Base-by-base conservation (phyloP, 2,113 vertebrate genomes). In the Apodemus speciosus region DNA sequence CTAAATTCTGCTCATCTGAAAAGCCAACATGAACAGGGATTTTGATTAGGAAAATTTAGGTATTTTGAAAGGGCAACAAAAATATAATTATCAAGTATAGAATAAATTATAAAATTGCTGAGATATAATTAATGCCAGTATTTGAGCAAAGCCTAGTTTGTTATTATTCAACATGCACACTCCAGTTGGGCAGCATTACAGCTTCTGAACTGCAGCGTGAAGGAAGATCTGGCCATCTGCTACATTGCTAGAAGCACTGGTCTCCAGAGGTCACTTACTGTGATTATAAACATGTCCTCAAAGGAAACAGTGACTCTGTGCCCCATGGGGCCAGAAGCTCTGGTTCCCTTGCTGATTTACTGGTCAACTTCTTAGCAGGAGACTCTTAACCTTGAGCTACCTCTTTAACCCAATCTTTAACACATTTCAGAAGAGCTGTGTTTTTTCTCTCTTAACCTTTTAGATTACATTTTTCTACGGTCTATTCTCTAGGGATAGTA, bases 241-340 rank as follows among this genome's bases (percentile, higher is more conserved):
- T 95, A 60, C 83, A 56, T 1, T 53, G 88, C 90, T 58, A n/a
- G 69, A 58, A 76, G 85, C 56, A 0, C 53, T 88, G n/a, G 58
- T 93, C 94, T 94, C 95, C 80, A 58, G 76, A 96, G 91, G 95
- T 96, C 93, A 88, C 69, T 85, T 53, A 75, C n/a, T 64, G 49
- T 85, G 93, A 93, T 92, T 89, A 94, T 40, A 73, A 92, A 92
- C 30, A 77, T 9, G 60, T 79, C 71, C 91, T 88, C 76, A 69
- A 88, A 91, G 77, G 66, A 91, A 92, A 93, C 71, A 93, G 79
- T 60, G 69, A 90, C 91, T 94, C 87, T 1, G 3, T 30, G 25
- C 53, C 86, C 87, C 75, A 20, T 53, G 66, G 80, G 75, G 79
- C 75, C 83, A 88, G 79, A 66, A 90, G 56, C 89, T 88, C 60